A percentile compares a stretch with the other conserved stretches of the same genome.
phyloP scores from a whole-genome alignment of 1,140 invertebrate genomes.

The Drosophila mauritiana region DNA sequence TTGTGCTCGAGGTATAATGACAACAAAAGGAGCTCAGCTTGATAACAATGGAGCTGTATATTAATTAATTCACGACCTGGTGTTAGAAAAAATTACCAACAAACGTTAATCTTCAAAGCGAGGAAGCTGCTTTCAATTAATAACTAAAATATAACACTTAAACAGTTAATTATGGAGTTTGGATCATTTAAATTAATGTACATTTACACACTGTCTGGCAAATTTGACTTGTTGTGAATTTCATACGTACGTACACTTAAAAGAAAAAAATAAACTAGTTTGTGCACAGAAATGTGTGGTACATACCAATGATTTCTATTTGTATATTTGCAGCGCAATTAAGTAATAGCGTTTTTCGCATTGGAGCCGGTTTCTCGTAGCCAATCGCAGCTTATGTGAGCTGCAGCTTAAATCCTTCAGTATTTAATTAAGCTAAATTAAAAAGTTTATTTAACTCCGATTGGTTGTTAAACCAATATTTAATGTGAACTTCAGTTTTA shows the following conservation, averaged over 20 bases:
- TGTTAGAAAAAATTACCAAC: slow-evolving; percentile 3
- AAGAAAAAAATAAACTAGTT: slow-evolving; percentile 48
- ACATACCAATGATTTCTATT: slow-evolving; percentile 50
- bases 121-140: background rate
- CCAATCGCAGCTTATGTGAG: slow-evolving; percentile 6
- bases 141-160: background rate
- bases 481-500: background rate
- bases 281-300: slow-evolving; percentile 40
- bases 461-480: background rate
- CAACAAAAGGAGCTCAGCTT: slow-evolving; percentile 18
- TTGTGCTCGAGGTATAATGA: slow-evolving; percentile 7
- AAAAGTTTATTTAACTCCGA: no score
- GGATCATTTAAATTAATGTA: background rate
- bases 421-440: background rate
- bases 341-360: slow-evolving; percentile 44
- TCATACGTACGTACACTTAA: slow-evolving; percentile 38
- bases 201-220: slow-evolving; percentile 19
- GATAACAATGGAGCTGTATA: slow-evolving; percentile 5
- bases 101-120: background rate
- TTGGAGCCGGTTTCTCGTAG: slow-evolving; percentile 27
- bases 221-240: slow-evolving; percentile 14
- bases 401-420: background rate
- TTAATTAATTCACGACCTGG: slow-evolving; percentile 1
- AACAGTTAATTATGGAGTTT: background rate
- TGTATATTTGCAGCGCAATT: slow-evolving; percentile 44